Conservation (phyloP, 2,797 vertebrate species). For the Glyptemys insculpta region DNA sequence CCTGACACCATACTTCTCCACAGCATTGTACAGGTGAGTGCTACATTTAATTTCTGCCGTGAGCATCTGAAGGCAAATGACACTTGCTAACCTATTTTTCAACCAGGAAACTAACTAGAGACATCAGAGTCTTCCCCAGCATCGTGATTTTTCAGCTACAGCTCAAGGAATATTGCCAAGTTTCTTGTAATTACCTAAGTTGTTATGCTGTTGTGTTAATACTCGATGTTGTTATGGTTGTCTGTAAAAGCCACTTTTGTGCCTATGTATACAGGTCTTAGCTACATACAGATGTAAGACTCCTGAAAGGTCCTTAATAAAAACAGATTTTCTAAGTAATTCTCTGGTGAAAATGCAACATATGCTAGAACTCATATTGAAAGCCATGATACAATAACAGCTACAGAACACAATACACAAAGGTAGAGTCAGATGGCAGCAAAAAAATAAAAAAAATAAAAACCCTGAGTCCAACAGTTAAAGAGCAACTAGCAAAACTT, state of each 20-base stretch:
- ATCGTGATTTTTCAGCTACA: background rate
- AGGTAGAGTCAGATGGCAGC: fast-evolving
- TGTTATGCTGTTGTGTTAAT: background rate
- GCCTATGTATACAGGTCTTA: constrained; percentile 31
- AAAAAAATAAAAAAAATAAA: fast-evolving
- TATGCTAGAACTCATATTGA: background rate
- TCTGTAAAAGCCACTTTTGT: background rate
- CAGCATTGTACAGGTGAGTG: background rate
- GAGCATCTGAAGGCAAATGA: background rate
- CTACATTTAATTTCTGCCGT: background rate
- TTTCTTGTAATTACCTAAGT: constrained; percentile 32
- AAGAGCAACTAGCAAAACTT: background rate
- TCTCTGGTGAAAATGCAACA: background rate
- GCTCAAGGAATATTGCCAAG: constrained; percentile 10
- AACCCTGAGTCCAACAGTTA: background rate
- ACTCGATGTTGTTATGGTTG: fast-evolving
- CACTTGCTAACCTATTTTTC: background rate
- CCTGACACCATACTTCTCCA: background rate
- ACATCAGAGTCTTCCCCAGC: background rate
- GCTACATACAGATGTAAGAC: background rate
- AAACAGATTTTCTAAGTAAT: background rate
- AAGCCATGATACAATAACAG: fast-evolving
- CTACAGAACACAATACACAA: background rate
- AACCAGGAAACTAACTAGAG: background rate
- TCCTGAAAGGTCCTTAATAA: background rate